These are phyloP conservation scores for Abramis brama DNA, from an alignment of 2,113 vertebrate species.

Conservation along the genomic window DNA sequence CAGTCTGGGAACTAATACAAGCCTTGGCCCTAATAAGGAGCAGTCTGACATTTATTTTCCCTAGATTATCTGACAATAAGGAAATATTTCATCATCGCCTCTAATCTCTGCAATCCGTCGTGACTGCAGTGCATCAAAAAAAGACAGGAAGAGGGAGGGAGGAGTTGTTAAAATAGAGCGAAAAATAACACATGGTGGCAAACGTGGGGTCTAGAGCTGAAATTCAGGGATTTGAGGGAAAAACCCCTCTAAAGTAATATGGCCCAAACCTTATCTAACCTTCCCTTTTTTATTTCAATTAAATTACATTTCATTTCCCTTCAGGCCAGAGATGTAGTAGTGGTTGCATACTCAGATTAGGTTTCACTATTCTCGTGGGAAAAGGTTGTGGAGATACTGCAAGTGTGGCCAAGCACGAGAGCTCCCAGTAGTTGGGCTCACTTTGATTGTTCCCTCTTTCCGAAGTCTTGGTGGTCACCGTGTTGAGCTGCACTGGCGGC, in stretches of 20 bases:
- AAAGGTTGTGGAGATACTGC: conserved; percentile 41
- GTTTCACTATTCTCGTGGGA: conserved; percentile 52
- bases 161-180: conserved; percentile 3
- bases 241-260: background rate
- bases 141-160: conserved; percentile 56
- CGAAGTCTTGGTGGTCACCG: conserved; percentile 47
- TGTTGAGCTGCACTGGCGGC: conserved; percentile 47
- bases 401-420: conserved; percentile 45
- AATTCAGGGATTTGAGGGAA: background rate
- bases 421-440: conserved; percentile 55
- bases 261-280: background rate
- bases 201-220: background rate
- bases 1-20: conserved; percentile 80
- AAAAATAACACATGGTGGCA: background rate
- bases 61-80: conserved; percentile 75
- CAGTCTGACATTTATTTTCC: conserved; percentile 75
- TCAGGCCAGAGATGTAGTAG: conserved; percentile 19
- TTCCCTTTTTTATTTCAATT: conserved; percentile 13
- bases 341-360: conserved; percentile 35
- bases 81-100: conserved; percentile 78
- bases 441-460: conserved; percentile 47
- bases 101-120: conserved; percentile 70
- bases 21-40: conserved; percentile 74
- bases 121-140: conserved; percentile 66
- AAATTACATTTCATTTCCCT: background rate